A percentile compares a stretch with the other conserved stretches of the same genome.
Evolutionary conservation across 2,888 invertebrate genomes (phyloP).

Genomic region (Antitype chi): DNA sequence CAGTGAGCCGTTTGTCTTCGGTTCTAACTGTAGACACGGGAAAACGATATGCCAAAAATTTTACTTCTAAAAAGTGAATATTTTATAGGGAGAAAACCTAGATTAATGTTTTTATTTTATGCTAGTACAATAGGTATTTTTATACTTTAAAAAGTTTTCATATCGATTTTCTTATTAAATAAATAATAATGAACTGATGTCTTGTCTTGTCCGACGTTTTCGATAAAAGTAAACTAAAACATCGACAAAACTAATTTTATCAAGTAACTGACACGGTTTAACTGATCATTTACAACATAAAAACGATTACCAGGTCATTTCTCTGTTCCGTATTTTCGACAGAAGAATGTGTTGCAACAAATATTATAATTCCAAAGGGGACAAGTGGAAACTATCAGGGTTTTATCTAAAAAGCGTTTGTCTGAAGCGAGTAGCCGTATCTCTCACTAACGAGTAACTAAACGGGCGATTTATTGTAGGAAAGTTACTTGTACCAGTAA

Average conservation of each 20-base stretch:
- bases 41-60: background rate
- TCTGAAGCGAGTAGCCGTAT: slow-evolving; percentile 53
- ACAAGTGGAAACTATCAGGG: slow-evolving; percentile 49
- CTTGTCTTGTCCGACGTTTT: background rate
- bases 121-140: background rate
- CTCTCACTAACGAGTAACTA: slow-evolving; percentile 60
- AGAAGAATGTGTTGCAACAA: slow-evolving; percentile 36
- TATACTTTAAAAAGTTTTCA: background rate
- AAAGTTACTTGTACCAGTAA: slow-evolving; percentile 49
- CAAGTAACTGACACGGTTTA: slow-evolving; percentile 1
- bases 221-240: slow-evolving; percentile 15
- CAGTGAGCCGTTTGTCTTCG: slow-evolving; percentile 1
- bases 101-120: background rate
- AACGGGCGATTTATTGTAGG: slow-evolving; percentile 56
- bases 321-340: slow-evolving; percentile 31
- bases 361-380: slow-evolving; percentile 50
- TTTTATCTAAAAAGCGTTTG: slow-evolving; percentile 64
- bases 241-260: background rate
- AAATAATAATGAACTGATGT: background rate
- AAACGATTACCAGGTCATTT: slow-evolving; percentile 18
- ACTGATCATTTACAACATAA: background rate
- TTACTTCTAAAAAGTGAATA: background rate
- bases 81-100: background rate
- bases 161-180: background rate
- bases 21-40: background rate